phyloP scores from a whole-genome alignment of 2,113 vertebrate species.

The Odontesthes bonariensis region DNA sequence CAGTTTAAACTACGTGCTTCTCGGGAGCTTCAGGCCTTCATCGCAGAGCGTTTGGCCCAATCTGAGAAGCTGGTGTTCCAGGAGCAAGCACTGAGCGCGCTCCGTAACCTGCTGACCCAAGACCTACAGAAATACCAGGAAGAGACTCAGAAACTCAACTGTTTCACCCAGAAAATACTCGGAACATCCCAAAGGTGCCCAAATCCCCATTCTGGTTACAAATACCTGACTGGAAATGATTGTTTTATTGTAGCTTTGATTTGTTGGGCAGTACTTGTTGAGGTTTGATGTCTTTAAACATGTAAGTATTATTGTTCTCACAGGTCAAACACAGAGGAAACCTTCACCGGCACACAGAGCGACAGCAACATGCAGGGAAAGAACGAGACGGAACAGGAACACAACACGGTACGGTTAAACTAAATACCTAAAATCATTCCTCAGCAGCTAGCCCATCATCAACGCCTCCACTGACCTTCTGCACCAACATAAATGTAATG shows the following conservation, averaged over 20 bases:
- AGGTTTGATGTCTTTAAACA: background rate
- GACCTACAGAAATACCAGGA: slow-evolving; percentile 74
- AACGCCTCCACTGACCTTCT: no score
- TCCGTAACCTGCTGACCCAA: slow-evolving; percentile 71
- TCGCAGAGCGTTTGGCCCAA: slow-evolving; percentile 53
- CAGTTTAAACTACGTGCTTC: slow-evolving; percentile 47
- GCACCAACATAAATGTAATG: no score
- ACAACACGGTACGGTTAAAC: slow-evolving; percentile 71
- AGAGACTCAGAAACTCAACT: slow-evolving; percentile 54
- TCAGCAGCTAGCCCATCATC: background rate
- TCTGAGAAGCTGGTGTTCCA: slow-evolving; percentile 69
- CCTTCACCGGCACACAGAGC: background rate
- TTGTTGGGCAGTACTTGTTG: no score
- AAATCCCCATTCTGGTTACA: background rate
- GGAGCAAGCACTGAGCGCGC: slow-evolving; percentile 73
- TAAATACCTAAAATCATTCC: background rate
- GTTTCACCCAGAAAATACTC: slow-evolving; percentile 49
- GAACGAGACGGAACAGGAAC: slow-evolving; percentile 49
- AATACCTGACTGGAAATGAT: background rate
- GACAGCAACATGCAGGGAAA: slow-evolving; percentile 72
- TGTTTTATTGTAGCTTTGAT: background rate
- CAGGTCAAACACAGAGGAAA: slow-evolving; percentile 45
- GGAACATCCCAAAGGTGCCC: slow-evolving; percentile 35
- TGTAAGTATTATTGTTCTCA: background rate
- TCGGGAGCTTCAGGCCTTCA: slow-evolving; percentile 57